Conservation (phyloP, 2,797 vertebrate species). For the Rousettus madagascariensis region DNA sequence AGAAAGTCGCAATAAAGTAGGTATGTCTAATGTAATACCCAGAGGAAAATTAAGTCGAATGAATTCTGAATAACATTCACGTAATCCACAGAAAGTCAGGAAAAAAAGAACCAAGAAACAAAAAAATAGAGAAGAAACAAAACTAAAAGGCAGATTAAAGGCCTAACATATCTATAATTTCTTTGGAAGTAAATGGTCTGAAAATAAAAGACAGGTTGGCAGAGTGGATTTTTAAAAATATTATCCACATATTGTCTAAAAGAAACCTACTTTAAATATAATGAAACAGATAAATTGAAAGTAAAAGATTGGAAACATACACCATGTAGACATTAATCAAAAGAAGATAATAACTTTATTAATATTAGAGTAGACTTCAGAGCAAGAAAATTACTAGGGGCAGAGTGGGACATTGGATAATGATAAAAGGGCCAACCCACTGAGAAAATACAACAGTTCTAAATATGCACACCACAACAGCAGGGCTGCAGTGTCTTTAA, state of each 20-base stretch:
- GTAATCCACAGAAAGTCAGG: not conserved
- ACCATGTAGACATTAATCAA: not conserved
- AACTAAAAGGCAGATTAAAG: not conserved
- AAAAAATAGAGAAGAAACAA: not conserved
- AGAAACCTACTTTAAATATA: not conserved
- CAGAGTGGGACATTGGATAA: not conserved
- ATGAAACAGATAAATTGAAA: not conserved
- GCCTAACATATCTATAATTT: not conserved
- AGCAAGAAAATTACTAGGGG: not conserved
- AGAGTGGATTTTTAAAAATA: not conserved
- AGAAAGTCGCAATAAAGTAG: not conserved
- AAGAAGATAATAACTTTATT: not conserved
- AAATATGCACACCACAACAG: not conserved
- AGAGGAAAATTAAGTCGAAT: too few species aligned
- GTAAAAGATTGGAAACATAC: not conserved
- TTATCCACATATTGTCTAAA: not conserved
- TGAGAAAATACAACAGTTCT: not conserved
- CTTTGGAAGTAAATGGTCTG: not conserved
- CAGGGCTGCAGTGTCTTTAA: not conserved
- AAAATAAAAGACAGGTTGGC: not conserved
- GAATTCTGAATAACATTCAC: not conserved
- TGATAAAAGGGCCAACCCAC: not conserved
- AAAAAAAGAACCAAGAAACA: not conserved
- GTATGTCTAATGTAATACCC: not conserved
- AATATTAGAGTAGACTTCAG: not conserved